These are phyloP conservation scores for Empis livida DNA, from an alignment of 2,888 invertebrate species.

Conservation along the genomic window DNA sequence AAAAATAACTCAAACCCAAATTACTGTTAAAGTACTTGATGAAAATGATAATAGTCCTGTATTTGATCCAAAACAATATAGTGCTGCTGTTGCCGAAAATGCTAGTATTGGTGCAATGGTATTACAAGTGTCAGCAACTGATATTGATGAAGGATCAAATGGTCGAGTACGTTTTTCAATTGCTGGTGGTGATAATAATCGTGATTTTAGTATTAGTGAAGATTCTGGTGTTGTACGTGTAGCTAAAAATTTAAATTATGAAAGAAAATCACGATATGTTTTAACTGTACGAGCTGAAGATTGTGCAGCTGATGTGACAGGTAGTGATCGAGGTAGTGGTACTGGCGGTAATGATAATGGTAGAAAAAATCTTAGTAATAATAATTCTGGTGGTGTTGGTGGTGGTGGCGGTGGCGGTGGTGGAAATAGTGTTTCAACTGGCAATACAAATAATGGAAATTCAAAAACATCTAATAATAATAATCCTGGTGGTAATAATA, in stretches of 20 bases:
- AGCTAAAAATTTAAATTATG: slow-evolving; percentile 86
- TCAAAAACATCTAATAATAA: slow-evolving; percentile 7
- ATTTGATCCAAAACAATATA: slow-evolving; percentile 81
- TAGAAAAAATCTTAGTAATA: not conserved
- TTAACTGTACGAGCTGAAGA: slow-evolving; percentile 80
- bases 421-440: not conserved
- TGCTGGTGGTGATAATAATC: slow-evolving; percentile 74
- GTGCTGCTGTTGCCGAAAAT: slow-evolving; percentile 82
- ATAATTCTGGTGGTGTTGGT: not conserved
- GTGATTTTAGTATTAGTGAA: slow-evolving; percentile 84
- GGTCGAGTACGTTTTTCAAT: slow-evolving; percentile 88
- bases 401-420: not conserved
- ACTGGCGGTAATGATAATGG: not conserved
- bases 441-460: slow-evolving; percentile 8
- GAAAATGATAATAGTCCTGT: slow-evolving; percentile 85
- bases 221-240: slow-evolving; percentile 83
- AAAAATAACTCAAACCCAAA: slow-evolving; percentile 51
- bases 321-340: slow-evolving; percentile 9
- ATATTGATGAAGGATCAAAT: slow-evolving; percentile 76
- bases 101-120: slow-evolving; percentile 88
- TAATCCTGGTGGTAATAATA: slow-evolving; percentile 5
- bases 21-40: slow-evolving; percentile 64
- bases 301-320: slow-evolving; percentile 58
- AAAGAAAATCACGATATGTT: slow-evolving; percentile 72
- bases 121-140: slow-evolving; percentile 78